These are phyloP conservation scores for Oryzias curvinotus DNA, from an alignment of 2,113 vertebrate genomes.

Conservation along the genomic window DNA sequence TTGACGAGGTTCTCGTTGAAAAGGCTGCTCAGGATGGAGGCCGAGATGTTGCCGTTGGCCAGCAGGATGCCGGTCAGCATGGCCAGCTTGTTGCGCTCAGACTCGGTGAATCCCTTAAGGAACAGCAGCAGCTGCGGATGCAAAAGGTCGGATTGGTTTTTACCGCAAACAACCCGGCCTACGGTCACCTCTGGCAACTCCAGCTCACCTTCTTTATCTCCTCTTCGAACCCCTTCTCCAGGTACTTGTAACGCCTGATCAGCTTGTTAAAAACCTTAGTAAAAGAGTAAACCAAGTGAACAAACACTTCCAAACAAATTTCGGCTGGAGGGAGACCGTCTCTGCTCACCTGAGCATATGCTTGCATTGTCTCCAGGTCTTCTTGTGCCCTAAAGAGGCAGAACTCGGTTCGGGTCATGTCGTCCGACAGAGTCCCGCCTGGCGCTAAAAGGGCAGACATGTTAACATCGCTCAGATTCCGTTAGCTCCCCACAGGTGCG, in stretches of 20 bases:
- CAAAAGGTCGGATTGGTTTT: neutral
- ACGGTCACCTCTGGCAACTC: neutral
- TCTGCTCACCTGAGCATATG: slow-evolving; percentile 91
- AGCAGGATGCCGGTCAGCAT: slow-evolving; percentile 97
- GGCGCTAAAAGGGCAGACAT: slow-evolving; percentile 78
- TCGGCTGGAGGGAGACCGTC: too few relatives aligned
- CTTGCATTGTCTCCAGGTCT: slow-evolving; percentile 99
- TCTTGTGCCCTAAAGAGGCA: slow-evolving; percentile 98
- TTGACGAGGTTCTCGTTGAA: slow-evolving; percentile 98
- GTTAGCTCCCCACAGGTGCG: rapidly evolving
- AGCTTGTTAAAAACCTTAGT: slow-evolving; percentile 98
- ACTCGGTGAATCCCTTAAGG: slow-evolving; percentile 97
- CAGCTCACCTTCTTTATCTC: slow-evolving; percentile 96
- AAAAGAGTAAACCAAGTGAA: rapidly evolving
- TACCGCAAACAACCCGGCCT: neutral
- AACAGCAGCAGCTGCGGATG: slow-evolving; percentile 91
- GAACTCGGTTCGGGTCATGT: slow-evolving; percentile 97
- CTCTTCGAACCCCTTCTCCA: slow-evolving; percentile 99
- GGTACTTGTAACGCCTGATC: slow-evolving; percentile 99
- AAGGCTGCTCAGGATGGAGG: slow-evolving; percentile 95
- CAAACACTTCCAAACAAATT: too few relatives aligned
- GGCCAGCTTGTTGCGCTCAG: slow-evolving; percentile 97
- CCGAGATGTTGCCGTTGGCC: slow-evolving; percentile 94
- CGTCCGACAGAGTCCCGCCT: slow-evolving; percentile 95
- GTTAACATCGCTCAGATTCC: too few relatives aligned